Base-by-base conservation (phyloP, 2,113 vertebrate species). In the Platysteira castanea region DNA sequence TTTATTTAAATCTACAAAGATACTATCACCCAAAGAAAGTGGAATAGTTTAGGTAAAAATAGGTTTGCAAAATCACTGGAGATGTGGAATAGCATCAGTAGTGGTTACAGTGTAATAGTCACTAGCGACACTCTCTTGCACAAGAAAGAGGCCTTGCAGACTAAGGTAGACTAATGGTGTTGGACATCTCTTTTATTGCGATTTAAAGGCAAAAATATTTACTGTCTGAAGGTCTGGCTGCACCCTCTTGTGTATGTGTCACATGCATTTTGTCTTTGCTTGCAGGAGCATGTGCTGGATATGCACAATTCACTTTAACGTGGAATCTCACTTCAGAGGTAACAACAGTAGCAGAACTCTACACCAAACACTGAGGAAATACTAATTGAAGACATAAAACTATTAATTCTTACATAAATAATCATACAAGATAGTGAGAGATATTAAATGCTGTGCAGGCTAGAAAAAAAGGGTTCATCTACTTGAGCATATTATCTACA, bases 351-450 rank as follows among this genome's bases (percentile, higher is more conserved):
- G 54, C 42, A 70, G 46, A 92, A 15, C 33, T 84, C 63, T 47
- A n/a, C 17, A 42, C 3, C 27, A 44, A 87, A 56, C 47, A 76
- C 30, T 23, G 17, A 84, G 16, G 11, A 44, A 87, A 63, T 11
- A n/a, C 22, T 64, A 31, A 37, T 2, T 73, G 85, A 64, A 80
- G 77, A 54, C 17, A 71, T 2, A 42, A 10, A 65, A 70, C 37
- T 47, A 69, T 22, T 61, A 90, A 82, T 20, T 77, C 13, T 39
- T 19, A 49, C 10, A 37, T 27, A 54, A 33, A 60, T 30, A 67
- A 82, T 19, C 23, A 44, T 46, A 2, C 28, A 50, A 60, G n/a
- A 24, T 35, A 61, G 16, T 0, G 0, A 77, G 63, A 56, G 13
- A 61, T 33, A 47, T 10, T 70, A 94, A 74, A 69, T 59, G n/a